These are phyloP conservation scores for Drosophila trapezifrons DNA, from an alignment of 1,140 invertebrate species.

Conservation along the genomic window DNA sequence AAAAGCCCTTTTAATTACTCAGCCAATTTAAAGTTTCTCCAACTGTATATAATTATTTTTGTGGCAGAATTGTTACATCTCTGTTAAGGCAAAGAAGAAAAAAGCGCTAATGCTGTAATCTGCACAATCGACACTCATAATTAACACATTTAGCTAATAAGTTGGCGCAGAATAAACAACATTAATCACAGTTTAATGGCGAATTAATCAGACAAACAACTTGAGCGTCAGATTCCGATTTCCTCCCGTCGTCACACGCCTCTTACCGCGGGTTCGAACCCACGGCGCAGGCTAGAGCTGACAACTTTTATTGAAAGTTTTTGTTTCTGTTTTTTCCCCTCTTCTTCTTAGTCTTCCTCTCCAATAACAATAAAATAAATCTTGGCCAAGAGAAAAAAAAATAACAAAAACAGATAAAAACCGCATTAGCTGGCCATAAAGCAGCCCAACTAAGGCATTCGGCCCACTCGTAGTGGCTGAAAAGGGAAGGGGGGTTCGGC, in stretches of 20 bases:
- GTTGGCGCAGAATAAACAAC: slow-evolving; percentile 76
- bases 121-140: slow-evolving; percentile 74
- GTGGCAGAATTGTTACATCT: slow-evolving; percentile 15
- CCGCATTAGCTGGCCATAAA: slow-evolving; percentile 77
- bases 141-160: slow-evolving; percentile 82
- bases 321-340: slow-evolving; percentile 7
- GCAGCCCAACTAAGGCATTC: slow-evolving; percentile 58
- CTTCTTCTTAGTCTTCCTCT: slow-evolving; percentile 13
- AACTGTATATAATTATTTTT: slow-evolving; percentile 15
- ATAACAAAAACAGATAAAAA: slow-evolving; percentile 69
- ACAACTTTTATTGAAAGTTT: slow-evolving; percentile 79
- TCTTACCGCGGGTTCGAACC: background rate
- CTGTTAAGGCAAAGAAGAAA: background rate
- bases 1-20: background rate
- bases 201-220: slow-evolving; percentile 76
- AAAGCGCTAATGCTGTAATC: slow-evolving; percentile 32
- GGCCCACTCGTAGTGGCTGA: slow-evolving; percentile 39
- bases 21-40: background rate
- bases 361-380: slow-evolving; percentile 82
- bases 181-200: slow-evolving; percentile 79
- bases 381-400: slow-evolving; percentile 68
- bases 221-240: slow-evolving; percentile 11
- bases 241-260: background rate
- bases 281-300: slow-evolving; percentile 16
- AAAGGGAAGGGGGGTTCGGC: background rate